Base-by-base conservation (phyloP, 2,888 invertebrate species). In the Patella ulyssiponensis region DNA sequence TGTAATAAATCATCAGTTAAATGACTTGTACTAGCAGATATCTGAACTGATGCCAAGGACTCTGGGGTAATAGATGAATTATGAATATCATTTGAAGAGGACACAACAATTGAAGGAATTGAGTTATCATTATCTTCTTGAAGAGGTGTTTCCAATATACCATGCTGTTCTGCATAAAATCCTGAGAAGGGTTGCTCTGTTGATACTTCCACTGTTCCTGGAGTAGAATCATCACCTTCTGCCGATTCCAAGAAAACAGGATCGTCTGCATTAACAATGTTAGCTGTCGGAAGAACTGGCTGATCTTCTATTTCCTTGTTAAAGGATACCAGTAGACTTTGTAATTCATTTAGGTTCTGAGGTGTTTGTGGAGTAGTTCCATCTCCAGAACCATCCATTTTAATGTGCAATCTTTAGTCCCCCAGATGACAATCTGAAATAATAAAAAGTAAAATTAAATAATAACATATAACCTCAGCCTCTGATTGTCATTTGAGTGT, bases 301-400 rank as follows among this genome's bases (percentile, higher is more conserved):
- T 80, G 84, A 52, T 80, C 88, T 75, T 94, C 94, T 82, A 96
- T 95, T 91, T 96, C 96, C 88, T 96, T 96, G 87, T 96, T 95
- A 89, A 96, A 96, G 23, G 95, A 95, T 80, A 95, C 95, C 83
- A 97, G 92, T 88, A 96, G 96, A 71, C 95, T 94, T 88, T 96
- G 96, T 83, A 96, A 94, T 86, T 95, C 94, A 11, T 94, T 94
- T 53, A 95, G 94, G 83, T 87, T 86, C 54, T 83, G 83, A 1
- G 64, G 23, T 23, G 20, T 11, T 23, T 64, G 64, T 9, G 20
- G 20, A 20, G 20, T 64, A 11, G 20, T 64, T 23, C 23, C 64
- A 64, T 64, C 64, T 23, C 64, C 64, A 23, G 64, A 23, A 23
- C 20, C 64, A 9, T 64, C 64, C 64, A 64, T 64, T 64, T 64